Evolutionary conservation across 1,140 invertebrate species (phyloP).

Genomic region (Drosophila saltans): DNA sequence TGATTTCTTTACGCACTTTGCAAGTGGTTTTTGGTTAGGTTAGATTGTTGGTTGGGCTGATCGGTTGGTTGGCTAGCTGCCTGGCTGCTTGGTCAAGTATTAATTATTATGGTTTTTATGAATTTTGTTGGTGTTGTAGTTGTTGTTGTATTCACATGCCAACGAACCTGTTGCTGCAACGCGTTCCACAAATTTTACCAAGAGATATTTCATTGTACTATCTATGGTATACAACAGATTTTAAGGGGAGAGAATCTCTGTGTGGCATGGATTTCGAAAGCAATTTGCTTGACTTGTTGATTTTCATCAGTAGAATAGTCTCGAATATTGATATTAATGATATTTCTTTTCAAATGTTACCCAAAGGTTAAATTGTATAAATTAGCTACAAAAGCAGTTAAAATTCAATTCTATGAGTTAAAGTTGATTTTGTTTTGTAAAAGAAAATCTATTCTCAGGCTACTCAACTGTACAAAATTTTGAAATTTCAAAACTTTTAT

Average conservation of each 20-base stretch:
- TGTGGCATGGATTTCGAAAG: not conserved
- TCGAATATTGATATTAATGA: not conserved
- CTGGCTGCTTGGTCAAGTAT: conserved; percentile 32
- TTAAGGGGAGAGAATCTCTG: not conserved
- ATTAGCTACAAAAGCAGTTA: not conserved
- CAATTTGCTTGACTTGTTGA: conserved; percentile 4
- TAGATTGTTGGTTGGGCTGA: conserved; percentile 57
- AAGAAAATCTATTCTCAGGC: not conserved
- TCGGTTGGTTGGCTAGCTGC: conserved; percentile 33
- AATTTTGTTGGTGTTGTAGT: conserved; percentile 35
- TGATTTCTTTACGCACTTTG: conserved; percentile 68
- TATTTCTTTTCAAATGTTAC: not conserved
- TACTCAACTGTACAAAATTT: too few relatives aligned
- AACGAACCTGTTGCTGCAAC: conserved; percentile 70
- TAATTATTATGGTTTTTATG: conserved; percentile 65
- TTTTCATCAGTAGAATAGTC: not conserved
- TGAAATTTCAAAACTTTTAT: too few relatives aligned
- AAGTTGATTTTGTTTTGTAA: not conserved
- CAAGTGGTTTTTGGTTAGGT: conserved; percentile 28
- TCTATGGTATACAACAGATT: too few relatives aligned
- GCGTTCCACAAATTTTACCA: conserved; percentile 45
- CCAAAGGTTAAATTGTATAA: not conserved
- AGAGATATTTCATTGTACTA: conserved; percentile 10
- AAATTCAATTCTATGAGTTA: not conserved
- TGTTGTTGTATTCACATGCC: conserved; percentile 33